These are phyloP conservation scores for Pagetopsis macropterus DNA, from an alignment of 2,797 vertebrate species.

Conservation along the genomic window DNA sequence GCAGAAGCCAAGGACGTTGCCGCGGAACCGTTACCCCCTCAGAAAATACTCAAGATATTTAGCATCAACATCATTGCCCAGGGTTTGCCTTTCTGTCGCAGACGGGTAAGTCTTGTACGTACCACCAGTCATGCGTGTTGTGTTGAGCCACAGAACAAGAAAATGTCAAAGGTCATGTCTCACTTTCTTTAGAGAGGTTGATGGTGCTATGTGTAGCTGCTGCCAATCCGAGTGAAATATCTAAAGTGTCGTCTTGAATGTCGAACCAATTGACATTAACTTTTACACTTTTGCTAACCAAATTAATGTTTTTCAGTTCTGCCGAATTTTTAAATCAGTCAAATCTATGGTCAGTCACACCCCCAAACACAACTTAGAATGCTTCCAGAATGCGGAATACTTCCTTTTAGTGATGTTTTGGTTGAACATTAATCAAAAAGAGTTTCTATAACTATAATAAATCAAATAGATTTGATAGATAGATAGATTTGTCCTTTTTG, in stretches of 20 bases:
- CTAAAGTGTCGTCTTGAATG: no score
- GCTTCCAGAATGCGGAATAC: not conserved
- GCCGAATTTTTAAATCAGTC: not conserved
- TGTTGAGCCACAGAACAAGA: not conserved
- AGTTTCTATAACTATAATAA: not conserved
- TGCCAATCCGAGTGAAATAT: not conserved
- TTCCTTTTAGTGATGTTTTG: not conserved
- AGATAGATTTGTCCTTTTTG: slow-evolving; percentile 17
- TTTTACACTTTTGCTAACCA: not conserved
- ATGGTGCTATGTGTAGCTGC: not conserved
- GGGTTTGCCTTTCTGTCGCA: slow-evolving; percentile 95
- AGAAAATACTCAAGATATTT: slow-evolving; percentile 97
- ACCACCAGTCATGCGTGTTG: not conserved
- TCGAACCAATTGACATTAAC: not conserved
- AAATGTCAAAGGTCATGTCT: slow-evolving; percentile 59
- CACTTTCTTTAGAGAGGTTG: slow-evolving; percentile 1
- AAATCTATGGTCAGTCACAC: not conserved
- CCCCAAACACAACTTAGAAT: not conserved
- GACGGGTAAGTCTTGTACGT: slow-evolving; percentile 90
- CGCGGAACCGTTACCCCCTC: slow-evolving; percentile 88
- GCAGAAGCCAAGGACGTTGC: slow-evolving; percentile 85
- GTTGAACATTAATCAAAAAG: not conserved
- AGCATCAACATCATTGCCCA: slow-evolving; percentile 99
- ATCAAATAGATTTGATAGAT: not conserved
- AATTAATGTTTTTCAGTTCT: not conserved